These are phyloP conservation scores for Pseudolaguvia tuberculata DNA, from an alignment of 2,113 vertebrate species.

Conservation along the genomic window DNA sequence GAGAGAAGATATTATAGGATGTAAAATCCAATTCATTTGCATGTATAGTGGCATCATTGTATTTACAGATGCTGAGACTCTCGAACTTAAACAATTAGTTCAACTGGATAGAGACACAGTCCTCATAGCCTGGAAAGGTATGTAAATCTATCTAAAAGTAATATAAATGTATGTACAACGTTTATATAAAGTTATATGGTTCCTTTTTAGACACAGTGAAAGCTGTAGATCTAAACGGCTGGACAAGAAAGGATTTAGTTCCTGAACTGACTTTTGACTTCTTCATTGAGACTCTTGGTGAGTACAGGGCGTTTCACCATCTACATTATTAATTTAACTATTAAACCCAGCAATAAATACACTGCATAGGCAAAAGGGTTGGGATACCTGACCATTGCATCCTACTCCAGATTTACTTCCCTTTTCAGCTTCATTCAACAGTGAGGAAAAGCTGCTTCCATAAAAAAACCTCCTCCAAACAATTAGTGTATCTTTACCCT, in stretches of 20 bases:
- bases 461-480: no score
- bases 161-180: neutral
- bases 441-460: no score
- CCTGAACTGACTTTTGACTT: constrained; percentile 67
- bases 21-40: neutral
- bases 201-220: constrained; percentile 62
- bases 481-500: no score
- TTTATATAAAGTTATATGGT: neutral
- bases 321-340: neutral
- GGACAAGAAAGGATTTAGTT: constrained; percentile 52
- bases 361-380: no score
- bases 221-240: constrained; percentile 63
- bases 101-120: constrained; percentile 73
- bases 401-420: no score
- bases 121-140: constrained; percentile 69
- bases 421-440: no score
- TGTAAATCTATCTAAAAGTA: constrained; percentile 49
- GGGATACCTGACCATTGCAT: no score
- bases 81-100: constrained; percentile 65
- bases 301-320: constrained; percentile 30
- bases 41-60: constrained; percentile 3
- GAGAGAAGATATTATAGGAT: neutral
- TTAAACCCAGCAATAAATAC: no score
- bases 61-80: constrained; percentile 58
- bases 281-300: constrained; percentile 69